These are phyloP conservation scores for Suricata suricatta DNA, from an alignment of 2,113 vertebrate genomes.

Conservation along the genomic window DNA sequence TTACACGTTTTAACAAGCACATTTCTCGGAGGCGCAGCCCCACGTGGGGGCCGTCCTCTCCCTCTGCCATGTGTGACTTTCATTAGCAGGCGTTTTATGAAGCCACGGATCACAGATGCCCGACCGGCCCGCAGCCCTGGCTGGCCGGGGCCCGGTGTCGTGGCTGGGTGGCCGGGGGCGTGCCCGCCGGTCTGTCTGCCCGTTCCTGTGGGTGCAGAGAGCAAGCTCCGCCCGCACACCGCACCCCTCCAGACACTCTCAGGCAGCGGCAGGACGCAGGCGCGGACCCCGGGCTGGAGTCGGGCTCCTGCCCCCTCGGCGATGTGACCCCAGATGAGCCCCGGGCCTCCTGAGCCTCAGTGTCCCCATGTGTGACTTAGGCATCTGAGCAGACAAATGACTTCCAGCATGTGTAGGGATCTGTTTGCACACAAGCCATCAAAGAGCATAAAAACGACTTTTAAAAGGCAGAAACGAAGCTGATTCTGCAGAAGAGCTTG, in stretches of 20 bases:
- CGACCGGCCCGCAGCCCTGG: not conserved
- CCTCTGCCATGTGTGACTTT: slow-evolving; percentile 5
- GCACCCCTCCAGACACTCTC: not conserved
- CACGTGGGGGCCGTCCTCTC: slow-evolving; percentile 44
- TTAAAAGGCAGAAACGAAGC: not conserved
- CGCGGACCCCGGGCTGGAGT: not conserved
- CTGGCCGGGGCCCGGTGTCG: not conserved
- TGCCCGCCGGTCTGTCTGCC: not conserved
- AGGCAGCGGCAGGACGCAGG: accelerated
- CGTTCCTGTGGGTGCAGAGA: not conserved
- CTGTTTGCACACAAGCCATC: not conserved
- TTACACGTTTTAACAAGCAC: slow-evolving; percentile 73
- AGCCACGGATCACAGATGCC: slow-evolving; percentile 68
- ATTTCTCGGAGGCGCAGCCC: slow-evolving; percentile 38
- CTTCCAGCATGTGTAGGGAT: not conserved
- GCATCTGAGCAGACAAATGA: accelerated
- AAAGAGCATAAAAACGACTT: not conserved
- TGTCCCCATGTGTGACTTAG: accelerated
- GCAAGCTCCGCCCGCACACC: not conserved
- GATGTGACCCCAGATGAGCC: accelerated
- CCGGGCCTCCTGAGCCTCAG: not conserved
- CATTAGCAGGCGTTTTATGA: slow-evolving; percentile 70
- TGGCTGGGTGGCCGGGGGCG: not conserved
- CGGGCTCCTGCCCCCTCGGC: too few relatives aligned
- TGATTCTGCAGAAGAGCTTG: not conserved